These are phyloP conservation scores for Acanthopleura granulata DNA, from an alignment of 2,888 invertebrate species.

Conservation along the genomic window DNA sequence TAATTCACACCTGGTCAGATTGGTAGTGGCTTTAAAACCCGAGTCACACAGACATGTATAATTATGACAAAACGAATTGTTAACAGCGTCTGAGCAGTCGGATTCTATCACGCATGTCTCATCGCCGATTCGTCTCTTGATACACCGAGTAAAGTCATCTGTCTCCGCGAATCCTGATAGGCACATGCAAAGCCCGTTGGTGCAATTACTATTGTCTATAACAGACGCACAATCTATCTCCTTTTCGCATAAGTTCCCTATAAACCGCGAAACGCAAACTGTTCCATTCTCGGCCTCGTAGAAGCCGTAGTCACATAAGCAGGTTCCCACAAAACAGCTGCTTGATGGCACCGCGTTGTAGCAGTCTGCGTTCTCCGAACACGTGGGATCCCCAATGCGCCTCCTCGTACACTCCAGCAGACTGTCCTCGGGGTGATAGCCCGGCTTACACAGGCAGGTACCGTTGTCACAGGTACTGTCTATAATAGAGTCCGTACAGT, in stretches of 20 bases:
- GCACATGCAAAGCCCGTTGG: conserved; percentile 21
- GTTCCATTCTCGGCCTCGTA: background rate
- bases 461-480: conserved; percentile 37
- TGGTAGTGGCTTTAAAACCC: conserved; percentile 27
- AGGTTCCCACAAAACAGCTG: conserved; percentile 20
- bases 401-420: conserved; percentile 2
- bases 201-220: conserved; percentile 25
- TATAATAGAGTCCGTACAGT: conserved; percentile 40
- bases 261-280: background rate
- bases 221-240: conserved; percentile 22
- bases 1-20: conserved; percentile 26
- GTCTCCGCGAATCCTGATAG: conserved; percentile 22
- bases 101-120: conserved; percentile 21
- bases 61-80: conserved; percentile 30
- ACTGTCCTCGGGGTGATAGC: background rate
- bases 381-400: conserved; percentile 24
- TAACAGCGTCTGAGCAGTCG: conserved; percentile 36
- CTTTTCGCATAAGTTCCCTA: background rate
- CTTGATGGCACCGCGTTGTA: conserved; percentile 23
- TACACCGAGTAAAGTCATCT: conserved; percentile 21
- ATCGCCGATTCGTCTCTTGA: conserved; percentile 25
- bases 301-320: conserved; percentile 23
- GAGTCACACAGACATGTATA: conserved; percentile 31
- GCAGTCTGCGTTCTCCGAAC: conserved; percentile 23
- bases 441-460: background rate